Conservation (phyloP, 2,113 vertebrate species). For the Todiramphus chloris region DNA sequence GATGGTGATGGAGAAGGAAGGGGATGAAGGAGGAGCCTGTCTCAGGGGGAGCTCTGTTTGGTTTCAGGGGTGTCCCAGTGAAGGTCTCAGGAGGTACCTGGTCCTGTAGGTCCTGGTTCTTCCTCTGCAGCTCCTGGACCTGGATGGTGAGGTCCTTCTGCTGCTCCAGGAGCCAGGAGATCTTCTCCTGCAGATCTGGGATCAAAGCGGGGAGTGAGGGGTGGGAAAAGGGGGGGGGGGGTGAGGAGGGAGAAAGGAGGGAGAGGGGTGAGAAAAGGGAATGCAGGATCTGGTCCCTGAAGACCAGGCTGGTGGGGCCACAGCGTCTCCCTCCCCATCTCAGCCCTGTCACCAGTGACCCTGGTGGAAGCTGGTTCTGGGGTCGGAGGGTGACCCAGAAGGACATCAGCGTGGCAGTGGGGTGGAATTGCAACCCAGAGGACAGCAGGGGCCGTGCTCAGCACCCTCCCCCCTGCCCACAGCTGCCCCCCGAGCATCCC, state of each 20-base stretch:
- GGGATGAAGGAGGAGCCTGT: not conserved
- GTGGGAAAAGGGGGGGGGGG: not conserved
- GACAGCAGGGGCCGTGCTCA: not conserved
- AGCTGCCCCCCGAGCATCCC: not conserved
- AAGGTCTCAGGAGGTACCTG: constrained; percentile 62
- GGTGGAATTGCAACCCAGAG: not conserved
- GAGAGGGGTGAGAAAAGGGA: not conserved
- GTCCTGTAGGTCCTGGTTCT: constrained; percentile 62
- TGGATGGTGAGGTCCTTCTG: constrained; percentile 71
- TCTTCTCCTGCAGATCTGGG: constrained; percentile 75
- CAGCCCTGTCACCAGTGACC: not conserved
- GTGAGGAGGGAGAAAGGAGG: not conserved
- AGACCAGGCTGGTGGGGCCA: not conserved
- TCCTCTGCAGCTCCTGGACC: constrained; percentile 70
- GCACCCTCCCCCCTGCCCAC: not conserved
- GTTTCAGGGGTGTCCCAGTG: accelerated
- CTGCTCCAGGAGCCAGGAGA: constrained; percentile 75
- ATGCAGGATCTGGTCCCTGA: not conserved
- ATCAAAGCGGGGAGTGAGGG: not conserved
- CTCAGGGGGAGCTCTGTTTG: not conserved
- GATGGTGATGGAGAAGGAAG: not conserved
- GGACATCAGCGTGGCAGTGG: not conserved
- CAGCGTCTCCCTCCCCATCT: not conserved
- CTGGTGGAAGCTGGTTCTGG: not conserved
- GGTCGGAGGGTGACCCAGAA: not conserved